phyloP scores from a whole-genome alignment of 2,113 vertebrate genomes.

The Connochaetes taurinus region DNA sequence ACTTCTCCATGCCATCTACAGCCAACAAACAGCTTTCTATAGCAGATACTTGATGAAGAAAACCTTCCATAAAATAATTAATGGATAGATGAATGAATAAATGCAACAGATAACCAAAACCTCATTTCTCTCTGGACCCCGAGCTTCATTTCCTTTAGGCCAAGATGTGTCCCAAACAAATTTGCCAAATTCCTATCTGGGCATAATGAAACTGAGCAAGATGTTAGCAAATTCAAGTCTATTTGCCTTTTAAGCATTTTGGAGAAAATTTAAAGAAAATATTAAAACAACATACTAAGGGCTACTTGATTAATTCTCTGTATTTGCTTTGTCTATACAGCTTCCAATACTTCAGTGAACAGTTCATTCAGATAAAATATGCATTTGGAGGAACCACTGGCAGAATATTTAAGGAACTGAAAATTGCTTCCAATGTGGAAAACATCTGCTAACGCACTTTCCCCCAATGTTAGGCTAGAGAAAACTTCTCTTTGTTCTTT shows the following conservation, averaged over 20 bases:
- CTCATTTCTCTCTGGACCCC: background rate
- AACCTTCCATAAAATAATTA: background rate
- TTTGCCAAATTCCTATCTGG: background rate
- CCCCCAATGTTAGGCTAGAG: background rate
- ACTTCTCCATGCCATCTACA: background rate
- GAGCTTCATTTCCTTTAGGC: background rate
- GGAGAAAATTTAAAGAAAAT: background rate
- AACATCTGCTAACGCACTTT: background rate
- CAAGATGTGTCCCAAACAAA: background rate
- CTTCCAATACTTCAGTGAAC: background rate
- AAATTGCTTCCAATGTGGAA: constrained; percentile 12
- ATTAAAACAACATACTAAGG: background rate
- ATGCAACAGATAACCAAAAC: background rate
- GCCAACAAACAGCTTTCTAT: background rate
- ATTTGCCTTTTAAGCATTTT: background rate
- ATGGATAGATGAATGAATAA: background rate
- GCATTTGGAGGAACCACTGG: background rate
- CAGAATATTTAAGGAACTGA: background rate
- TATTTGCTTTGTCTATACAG: background rate
- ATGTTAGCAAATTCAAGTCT: background rate
- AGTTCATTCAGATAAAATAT: background rate
- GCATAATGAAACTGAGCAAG: constrained; percentile 14
- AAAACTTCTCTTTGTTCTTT: background rate
- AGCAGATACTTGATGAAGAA: background rate
- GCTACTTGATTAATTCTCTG: background rate